These are phyloP conservation scores for Gymnocephalus cernua DNA, from an alignment of 2,113 vertebrate species.

Conservation along the genomic window DNA sequence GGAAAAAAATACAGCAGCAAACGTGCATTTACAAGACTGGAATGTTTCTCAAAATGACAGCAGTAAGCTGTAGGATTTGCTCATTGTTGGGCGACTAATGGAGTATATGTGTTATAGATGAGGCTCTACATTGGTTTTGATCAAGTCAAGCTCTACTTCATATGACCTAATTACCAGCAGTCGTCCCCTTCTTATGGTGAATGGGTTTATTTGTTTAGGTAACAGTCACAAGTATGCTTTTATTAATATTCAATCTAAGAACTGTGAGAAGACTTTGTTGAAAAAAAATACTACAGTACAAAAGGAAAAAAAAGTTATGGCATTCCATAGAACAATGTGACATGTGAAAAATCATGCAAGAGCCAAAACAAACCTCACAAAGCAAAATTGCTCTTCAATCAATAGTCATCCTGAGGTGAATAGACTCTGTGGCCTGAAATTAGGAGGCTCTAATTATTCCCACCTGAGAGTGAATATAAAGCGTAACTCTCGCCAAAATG, in stretches of 20 bases:
- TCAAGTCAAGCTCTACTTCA: slow-evolving; percentile 67
- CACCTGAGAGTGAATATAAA: slow-evolving; percentile 31
- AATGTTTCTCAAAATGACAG: slow-evolving; percentile 8
- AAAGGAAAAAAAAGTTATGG: background rate
- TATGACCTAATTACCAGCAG: slow-evolving; percentile 62
- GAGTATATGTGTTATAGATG: slow-evolving; percentile 40
- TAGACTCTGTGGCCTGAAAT: slow-evolving; percentile 24
- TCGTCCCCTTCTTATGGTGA: slow-evolving; percentile 33
- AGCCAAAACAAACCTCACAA: slow-evolving; percentile 13
- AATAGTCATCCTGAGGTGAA: slow-evolving; percentile 25
- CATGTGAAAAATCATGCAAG: background rate
- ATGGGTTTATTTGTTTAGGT: slow-evolving; percentile 42
- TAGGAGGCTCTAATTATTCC: slow-evolving; percentile 15
- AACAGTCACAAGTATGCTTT: slow-evolving; percentile 14
- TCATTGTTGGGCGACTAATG: slow-evolving; percentile 28
- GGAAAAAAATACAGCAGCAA: background rate
- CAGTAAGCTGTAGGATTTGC: background rate
- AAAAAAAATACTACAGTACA: background rate
- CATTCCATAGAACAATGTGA: background rate
- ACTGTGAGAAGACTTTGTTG: slow-evolving; percentile 1
- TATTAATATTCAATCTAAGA: slow-evolving; percentile 24
- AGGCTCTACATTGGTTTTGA: slow-evolving; percentile 53
- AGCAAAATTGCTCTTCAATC: slow-evolving; percentile 20
- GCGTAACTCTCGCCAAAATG: no score
- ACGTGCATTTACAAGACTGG: background rate